A percentile compares a stretch with the other conserved stretches of the same genome.
These are phyloP conservation scores for Phaethornis superciliosus DNA, from an alignment of 2,113 vertebrate species.

Conservation along the genomic window DNA sequence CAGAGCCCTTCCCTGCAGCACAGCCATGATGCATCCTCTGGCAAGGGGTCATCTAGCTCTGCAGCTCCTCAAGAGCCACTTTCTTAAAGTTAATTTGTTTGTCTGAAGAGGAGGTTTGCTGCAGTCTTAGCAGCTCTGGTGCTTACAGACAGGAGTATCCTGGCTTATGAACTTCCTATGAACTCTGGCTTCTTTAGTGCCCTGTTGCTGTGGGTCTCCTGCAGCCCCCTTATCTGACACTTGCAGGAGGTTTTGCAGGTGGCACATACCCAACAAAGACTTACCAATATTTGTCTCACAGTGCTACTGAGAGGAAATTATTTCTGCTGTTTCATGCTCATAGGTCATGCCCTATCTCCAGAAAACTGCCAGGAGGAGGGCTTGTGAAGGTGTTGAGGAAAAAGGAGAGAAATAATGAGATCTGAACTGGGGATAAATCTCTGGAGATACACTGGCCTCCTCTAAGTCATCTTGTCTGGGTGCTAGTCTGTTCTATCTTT, in stretches of 20 bases:
- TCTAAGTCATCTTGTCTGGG: background rate
- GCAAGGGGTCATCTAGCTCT: background rate
- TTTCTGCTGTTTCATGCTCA: background rate
- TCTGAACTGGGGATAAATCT: background rate
- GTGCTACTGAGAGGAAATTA: background rate
- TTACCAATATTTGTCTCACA: background rate
- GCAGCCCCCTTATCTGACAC: background rate
- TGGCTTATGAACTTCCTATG: background rate
- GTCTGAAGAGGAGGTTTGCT: background rate
- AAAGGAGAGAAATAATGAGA: background rate
- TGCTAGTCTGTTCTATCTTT: background rate
- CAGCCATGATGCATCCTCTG: too few relatives aligned
- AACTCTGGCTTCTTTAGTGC: background rate
- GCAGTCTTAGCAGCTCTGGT: background rate
- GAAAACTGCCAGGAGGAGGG: background rate
- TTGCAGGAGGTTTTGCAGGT: background rate
- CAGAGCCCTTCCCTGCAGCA: background rate
- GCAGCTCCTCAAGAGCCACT: background rate
- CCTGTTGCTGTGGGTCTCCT: background rate
- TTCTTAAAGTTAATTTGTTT: background rate
- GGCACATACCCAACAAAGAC: background rate
- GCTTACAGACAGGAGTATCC: background rate
- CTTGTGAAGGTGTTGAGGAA: background rate
- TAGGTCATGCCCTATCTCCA: background rate
- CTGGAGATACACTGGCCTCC: background rate